Percentiles rank a stretch among this genome's conserved stretches.
Conservation (phyloP, 2,888 invertebrate species). For the Gasteruption jaculator region DNA sequence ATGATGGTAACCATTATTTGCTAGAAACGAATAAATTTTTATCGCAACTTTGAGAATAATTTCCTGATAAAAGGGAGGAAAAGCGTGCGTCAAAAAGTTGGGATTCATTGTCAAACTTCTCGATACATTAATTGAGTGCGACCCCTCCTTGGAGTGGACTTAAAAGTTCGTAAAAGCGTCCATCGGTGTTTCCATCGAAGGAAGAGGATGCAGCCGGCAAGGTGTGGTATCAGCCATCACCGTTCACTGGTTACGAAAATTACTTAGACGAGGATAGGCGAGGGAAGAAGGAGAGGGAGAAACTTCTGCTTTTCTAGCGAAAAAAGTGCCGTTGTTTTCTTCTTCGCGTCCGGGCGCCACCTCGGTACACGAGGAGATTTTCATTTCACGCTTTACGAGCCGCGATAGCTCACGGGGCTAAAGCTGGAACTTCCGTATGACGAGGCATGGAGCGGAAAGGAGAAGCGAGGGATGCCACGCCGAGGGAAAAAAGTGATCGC, state of each 20-base stretch:
- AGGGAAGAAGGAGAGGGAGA: slow-evolving; percentile 18
- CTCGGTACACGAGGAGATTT: slow-evolving; percentile 28
- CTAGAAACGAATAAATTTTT: no score
- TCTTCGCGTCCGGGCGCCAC: slow-evolving; percentile 11
- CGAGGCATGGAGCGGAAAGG: not conserved
- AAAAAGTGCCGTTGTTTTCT: no score
- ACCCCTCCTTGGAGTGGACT: not conserved
- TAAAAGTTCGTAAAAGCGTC: not conserved
- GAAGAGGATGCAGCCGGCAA: not conserved
- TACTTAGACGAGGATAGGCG: slow-evolving; percentile 23
- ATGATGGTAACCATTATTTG: no score
- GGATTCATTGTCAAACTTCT: no score
- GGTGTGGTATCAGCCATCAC: slow-evolving; percentile 13
- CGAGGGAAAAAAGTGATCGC: slow-evolving; percentile 8
- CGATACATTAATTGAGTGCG: slow-evolving; percentile 17
- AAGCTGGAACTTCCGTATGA: no score
- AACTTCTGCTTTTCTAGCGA: no score
- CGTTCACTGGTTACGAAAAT: slow-evolving; percentile 29
- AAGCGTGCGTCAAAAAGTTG: no score
- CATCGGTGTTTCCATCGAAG: not conserved
- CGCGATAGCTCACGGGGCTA: slow-evolving; percentile 23
- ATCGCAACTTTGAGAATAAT: no score
- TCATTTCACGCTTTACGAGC: slow-evolving; percentile 39
- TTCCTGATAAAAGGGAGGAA: no score
- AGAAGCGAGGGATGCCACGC: not conserved